A percentile compares a stretch with the other conserved stretches of the same genome.
These are phyloP conservation scores for Drosophila planitibia DNA, from an alignment of 2,888 invertebrate species.

Conservation along the genomic window DNA sequence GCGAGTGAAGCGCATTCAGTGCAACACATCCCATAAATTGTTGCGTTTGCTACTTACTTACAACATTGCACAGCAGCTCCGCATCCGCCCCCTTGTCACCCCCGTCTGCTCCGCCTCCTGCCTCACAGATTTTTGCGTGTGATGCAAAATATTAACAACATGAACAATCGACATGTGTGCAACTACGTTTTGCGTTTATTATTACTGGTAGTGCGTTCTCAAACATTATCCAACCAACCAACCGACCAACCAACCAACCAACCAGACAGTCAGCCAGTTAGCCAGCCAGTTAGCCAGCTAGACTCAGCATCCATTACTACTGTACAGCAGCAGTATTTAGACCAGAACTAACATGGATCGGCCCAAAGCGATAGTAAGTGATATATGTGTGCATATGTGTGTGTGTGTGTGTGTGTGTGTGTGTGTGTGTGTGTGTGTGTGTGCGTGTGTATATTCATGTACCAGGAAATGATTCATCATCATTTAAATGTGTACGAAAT, in stretches of 20 bases:
- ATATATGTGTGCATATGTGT: conserved; percentile 2
- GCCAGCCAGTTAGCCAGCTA: background rate
- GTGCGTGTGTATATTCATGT: background rate
- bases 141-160: conserved; percentile 79
- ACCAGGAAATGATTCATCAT: conserved; percentile 35
- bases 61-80: conserved; percentile 22
- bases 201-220: conserved; percentile 36
- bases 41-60: conserved; percentile 61
- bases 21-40: conserved; percentile 75
- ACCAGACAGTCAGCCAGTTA: accelerated
- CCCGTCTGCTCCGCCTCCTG: background rate
- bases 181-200: conserved; percentile 61
- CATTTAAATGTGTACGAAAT: conserved; percentile 4
- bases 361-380: conserved; percentile 19
- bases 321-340: conserved; percentile 21
- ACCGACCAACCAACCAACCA: accelerated
- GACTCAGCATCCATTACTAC: conserved; percentile 32
- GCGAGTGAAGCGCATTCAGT: conserved; percentile 68
- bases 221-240: conserved; percentile 6
- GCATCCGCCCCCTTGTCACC: conserved; percentile 3
- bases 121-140: conserved; percentile 68
- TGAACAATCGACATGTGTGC: conserved; percentile 76
- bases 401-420: background rate
- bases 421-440: background rate
- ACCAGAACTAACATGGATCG: conserved; percentile 34